Evolutionary conservation across 1,140 invertebrate genomes (phyloP).

Genomic region (Cryptotermes secundus): DNA sequence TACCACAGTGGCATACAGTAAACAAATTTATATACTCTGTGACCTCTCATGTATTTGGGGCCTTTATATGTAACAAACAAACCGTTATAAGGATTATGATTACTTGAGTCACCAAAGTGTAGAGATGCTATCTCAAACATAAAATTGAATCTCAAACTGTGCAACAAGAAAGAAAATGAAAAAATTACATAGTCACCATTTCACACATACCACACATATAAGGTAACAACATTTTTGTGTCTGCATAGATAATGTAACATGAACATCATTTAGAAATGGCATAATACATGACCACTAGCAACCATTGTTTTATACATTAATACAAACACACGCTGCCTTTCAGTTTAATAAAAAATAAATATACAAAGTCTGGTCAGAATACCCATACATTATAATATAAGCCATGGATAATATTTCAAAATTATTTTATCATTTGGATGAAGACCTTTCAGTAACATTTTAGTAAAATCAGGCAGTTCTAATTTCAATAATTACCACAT

Average conservation of each 20-base stretch:
- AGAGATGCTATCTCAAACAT: background rate
- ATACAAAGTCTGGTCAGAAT: background rate
- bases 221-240: slow-evolving; percentile 1
- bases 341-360: background rate
- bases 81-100: background rate
- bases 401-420: background rate
- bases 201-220: background rate
- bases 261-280: background rate
- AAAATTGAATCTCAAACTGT: background rate
- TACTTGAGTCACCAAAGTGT: background rate
- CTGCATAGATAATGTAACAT: background rate
- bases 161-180: background rate
- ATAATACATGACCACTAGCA: slow-evolving; percentile 11
- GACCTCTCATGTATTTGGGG: background rate
- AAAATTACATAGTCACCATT: background rate
- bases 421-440: background rate
- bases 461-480: background rate
- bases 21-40: background rate
- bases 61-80: background rate
- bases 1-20: background rate
- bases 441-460: background rate
- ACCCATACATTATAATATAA: background rate
- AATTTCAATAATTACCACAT: background rate
- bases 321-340: background rate
- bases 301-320: background rate